Evolutionary conservation across 2,888 invertebrate species (phyloP), one percentile per base, ranked within the genome.

Genomic region (Stenoptilia bipunctidactyla): DNA sequence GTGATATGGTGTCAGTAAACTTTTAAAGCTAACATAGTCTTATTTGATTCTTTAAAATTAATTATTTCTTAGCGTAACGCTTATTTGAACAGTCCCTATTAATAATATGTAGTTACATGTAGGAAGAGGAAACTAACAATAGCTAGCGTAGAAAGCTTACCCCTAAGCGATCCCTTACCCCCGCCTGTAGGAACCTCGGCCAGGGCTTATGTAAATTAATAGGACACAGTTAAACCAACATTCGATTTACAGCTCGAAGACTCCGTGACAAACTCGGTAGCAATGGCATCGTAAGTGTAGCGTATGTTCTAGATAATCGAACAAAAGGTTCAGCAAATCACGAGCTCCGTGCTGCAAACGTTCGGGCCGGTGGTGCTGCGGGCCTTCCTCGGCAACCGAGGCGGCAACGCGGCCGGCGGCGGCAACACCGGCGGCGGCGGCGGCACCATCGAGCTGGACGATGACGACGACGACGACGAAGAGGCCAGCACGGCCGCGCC

Each of bases 311-410:
- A 83, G 92, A 89, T 91, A 64, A 84, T 92, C 82, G 91, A 92
- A 85, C 86, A 88, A 73, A 90, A 90, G 70, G 89, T 92, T 71
- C 91, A 91, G 85, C 86, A 88, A 74, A 86, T 92, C 64, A 89
- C 89, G 49, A 86, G 89, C 66, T 85, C 87, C 69, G 76, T 93
- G 59, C 88, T 94, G 73, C 88, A 91, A 60, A 86, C 90, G 46
- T 87, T 94, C 61, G 93, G 93, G 37, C 90, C 93, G 33, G 85
- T 89, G 44, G 79, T 94, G 51, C 85, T 92, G 48, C 85, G 88
- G 48, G 85, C 86, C 45, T 86, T 88, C 61, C 79, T 90, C 43
- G 85, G 82, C 40, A 77, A 82, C 45, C 65, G 69, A 39, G 66
- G 66, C 47, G 82, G 80, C 45, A 83, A 84, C 36, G 77, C 75